Evolutionary conservation across 2,113 vertebrate genomes (phyloP), one percentile per base, ranked within the genome.

Genomic region (Chaenogobius annularis): DNA sequence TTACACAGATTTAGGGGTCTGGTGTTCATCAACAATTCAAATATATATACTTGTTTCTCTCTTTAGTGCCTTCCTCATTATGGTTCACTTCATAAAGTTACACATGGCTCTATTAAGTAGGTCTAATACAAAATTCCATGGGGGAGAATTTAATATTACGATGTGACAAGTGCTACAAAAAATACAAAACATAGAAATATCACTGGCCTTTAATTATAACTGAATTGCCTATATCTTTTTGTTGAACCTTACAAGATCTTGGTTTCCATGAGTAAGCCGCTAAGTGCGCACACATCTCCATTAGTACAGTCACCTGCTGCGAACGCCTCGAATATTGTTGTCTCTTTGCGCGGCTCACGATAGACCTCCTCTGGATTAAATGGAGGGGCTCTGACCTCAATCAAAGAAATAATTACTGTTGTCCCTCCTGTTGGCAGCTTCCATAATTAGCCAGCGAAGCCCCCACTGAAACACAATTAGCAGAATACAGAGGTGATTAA

Each of bases 391-490:
- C 65, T 89, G 92, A 93, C 90, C 92, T 87, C 91, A 92, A 90
- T 92, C 87, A 91, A 73, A 70, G 68, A 90, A 88, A 86, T 91
- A 92, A 93, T 92, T 89, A 89, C 79, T 83, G 80, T 83, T 84
- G 78, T 75, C 63, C 85, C 82, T 87, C 74, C 76, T 82, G 65
- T 74, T 84, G 86, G 75, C 72, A 79, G 77, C 79, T 70, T 87
- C 72, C 59, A 72, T 89, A 90, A 92, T 91, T 90, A 89, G 85
- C 85, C 73, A 66, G 76, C 74, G 78, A 85, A 83, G 66, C 80
- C 70, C 69, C 56, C 59, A 82, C 80, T 73, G 81, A 87, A 80
- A 82, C 72, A 83, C 75, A 78, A 87, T 88, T 77, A 83, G 69
- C 50, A 82, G 79, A 85, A 85, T 81, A 80, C 73, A 85, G 77